A percentile compares a stretch with the other conserved stretches of the same genome.
Evolutionary conservation across 2,797 vertebrate genomes (phyloP).

Genomic region (Erethizon dorsatum): DNA sequence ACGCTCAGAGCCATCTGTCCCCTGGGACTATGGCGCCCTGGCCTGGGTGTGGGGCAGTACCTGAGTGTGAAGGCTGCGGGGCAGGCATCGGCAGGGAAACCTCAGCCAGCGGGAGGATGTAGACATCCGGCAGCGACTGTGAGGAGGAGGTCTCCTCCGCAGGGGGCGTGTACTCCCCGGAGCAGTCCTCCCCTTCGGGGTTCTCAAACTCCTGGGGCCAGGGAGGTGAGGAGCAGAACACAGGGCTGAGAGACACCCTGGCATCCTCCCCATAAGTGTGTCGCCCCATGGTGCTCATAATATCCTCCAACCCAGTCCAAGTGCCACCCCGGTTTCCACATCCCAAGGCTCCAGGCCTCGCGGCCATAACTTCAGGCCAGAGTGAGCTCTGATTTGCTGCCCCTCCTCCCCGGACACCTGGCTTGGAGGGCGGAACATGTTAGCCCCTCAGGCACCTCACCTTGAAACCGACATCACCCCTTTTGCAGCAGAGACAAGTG

Average conservation of each 20-base stretch:
- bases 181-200: constrained; percentile 95
- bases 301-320: not conserved
- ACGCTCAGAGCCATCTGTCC: not conserved
- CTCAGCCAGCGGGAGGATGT: constrained; percentile 94
- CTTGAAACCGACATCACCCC: constrained; percentile 96
- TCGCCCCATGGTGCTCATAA: not conserved
- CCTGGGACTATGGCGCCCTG: constrained; percentile 2
- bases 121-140: constrained; percentile 96
- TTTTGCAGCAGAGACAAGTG: constrained; percentile 97
- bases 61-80: constrained; percentile 90
- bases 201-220: constrained; percentile 95
- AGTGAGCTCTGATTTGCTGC: not conserved
- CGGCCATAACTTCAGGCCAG: not conserved
- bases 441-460: constrained; percentile 90
- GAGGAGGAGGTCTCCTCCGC: constrained; percentile 97
- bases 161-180: constrained; percentile 95
- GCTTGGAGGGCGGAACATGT: not conserved
- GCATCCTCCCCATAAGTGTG: not conserved
- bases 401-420: not conserved
- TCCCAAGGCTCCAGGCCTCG: not conserved
- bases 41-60: constrained; percentile 83
- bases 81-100: constrained; percentile 87
- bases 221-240: not conserved
- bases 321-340: not conserved
- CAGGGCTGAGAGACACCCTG: constrained; percentile 24